Evolutionary conservation across 2,888 invertebrate species (phyloP).

Genomic region (Agrotis clavis): DNA sequence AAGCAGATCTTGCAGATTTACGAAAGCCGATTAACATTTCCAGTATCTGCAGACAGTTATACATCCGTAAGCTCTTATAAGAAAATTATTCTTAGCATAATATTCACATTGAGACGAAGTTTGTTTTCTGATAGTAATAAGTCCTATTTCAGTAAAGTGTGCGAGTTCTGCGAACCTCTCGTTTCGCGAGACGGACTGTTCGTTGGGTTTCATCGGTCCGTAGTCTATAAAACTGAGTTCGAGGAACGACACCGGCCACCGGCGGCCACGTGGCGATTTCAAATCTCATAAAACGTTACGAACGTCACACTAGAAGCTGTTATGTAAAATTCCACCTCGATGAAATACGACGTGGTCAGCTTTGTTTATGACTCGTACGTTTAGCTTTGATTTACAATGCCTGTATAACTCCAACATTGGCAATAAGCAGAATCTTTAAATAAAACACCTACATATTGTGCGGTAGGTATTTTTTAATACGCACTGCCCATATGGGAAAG

Average conservation of each 20-base stretch:
- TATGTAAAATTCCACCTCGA: slow-evolving; percentile 67
- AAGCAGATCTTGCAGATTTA: slow-evolving; percentile 11
- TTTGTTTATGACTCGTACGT: slow-evolving; percentile 67
- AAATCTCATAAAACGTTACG: slow-evolving; percentile 79
- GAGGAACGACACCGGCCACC: slow-evolving; percentile 82
- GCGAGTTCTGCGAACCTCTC: slow-evolving; percentile 77
- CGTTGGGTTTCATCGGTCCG: slow-evolving; percentile 87
- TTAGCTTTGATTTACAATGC: slow-evolving; percentile 67
- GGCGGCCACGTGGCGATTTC: slow-evolving; percentile 79
- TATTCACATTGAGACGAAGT: slow-evolving; percentile 50
- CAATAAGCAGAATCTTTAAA: slow-evolving; percentile 67
- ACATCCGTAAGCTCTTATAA: slow-evolving; percentile 32
- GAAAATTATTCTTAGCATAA: slow-evolving; percentile 49
- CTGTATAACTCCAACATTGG: slow-evolving; percentile 64
- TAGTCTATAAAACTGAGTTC: slow-evolving; percentile 88
- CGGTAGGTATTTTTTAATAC: slow-evolving; percentile 53
- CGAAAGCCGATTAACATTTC: slow-evolving; percentile 12
- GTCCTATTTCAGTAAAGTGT: slow-evolving; percentile 65
- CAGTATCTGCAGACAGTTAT: slow-evolving; percentile 21
- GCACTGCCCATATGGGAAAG: slow-evolving; percentile 54
- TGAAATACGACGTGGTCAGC: slow-evolving; percentile 70
- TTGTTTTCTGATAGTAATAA: slow-evolving; percentile 62
- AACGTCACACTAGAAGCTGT: slow-evolving; percentile 69
- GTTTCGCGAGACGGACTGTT: slow-evolving; percentile 78
- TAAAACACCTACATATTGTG: slow-evolving; percentile 59